Evolutionary conservation across 2,888 invertebrate genomes (phyloP).

Genomic region (Sarcophaga carnaria): DNA sequence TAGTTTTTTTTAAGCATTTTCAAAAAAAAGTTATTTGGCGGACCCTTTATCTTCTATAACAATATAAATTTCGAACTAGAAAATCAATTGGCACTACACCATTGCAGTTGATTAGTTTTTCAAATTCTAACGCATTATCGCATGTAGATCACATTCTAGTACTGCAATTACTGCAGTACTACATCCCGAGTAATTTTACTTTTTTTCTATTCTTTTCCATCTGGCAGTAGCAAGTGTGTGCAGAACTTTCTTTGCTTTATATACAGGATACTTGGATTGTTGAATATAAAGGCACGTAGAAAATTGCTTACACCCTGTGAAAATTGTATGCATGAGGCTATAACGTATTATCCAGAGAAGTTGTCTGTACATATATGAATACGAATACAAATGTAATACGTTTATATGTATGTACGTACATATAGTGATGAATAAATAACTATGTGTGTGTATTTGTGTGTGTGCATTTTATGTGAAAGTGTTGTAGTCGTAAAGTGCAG

Average conservation of each 20-base stretch:
- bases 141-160: background rate
- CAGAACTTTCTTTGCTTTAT: background rate
- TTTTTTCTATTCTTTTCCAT: too few relatives aligned
- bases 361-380: background rate
- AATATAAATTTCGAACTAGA: too few relatives aligned
- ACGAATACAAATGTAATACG: background rate
- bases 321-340: constrained; percentile 23
- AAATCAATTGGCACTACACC: too few relatives aligned
- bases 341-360: background rate
- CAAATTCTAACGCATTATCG: background rate
- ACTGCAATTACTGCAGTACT: background rate
- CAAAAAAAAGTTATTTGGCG: too few relatives aligned
- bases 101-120: too few relatives aligned
- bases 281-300: constrained; percentile 56
- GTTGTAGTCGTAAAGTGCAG: constrained; percentile 45
- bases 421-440: background rate
- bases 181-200: background rate
- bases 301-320: constrained; percentile 65
- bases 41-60: too few relatives aligned
- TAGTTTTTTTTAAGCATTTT: too few relatives aligned
- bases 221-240: background rate
- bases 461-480: constrained; percentile 41
- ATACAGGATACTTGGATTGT: constrained; percentile 12
- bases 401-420: background rate
- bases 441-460: constrained; percentile 8